Evolutionary conservation across 2,888 invertebrate genomes (phyloP).

Genomic region (Adelognathus sp.): DNA sequence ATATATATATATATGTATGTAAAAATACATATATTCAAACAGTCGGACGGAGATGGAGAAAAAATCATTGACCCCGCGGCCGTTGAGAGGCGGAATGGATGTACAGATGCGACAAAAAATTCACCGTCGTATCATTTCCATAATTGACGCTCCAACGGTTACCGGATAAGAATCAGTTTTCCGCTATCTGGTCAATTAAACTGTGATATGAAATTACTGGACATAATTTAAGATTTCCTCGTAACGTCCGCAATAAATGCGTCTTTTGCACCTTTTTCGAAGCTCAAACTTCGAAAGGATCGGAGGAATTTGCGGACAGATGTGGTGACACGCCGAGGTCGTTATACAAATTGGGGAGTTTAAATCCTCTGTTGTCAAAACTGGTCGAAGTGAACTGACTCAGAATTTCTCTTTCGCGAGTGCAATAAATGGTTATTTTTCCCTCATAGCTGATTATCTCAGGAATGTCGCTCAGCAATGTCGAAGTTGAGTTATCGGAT

Average conservation of each 20-base stretch:
- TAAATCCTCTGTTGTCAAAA: too few relatives aligned
- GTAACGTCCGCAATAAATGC: neutral
- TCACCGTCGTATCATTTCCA: slow-evolving; percentile 4
- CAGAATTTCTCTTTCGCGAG: too few relatives aligned
- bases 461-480: too few relatives aligned
- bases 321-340: too few relatives aligned
- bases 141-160: slow-evolving; percentile 12
- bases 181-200: neutral
- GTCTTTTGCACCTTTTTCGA: neutral
- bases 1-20: slow-evolving; percentile 15
- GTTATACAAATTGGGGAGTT: too few relatives aligned
- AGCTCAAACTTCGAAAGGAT: neutral
- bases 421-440: too few relatives aligned
- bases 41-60: slow-evolving; percentile 45
- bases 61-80: slow-evolving; percentile 27
- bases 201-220: neutral
- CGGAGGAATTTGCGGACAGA: too few relatives aligned
- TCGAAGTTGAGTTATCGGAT: too few relatives aligned
- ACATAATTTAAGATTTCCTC: neutral
- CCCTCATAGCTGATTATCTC: too few relatives aligned
- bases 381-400: too few relatives aligned
- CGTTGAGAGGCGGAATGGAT: neutral
- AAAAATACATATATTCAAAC: neutral
- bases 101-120: slow-evolving; percentile 12
- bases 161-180: neutral